phyloP scores from a whole-genome alignment of 1,140 invertebrate species.

The Cotesia chilonis region DNA sequence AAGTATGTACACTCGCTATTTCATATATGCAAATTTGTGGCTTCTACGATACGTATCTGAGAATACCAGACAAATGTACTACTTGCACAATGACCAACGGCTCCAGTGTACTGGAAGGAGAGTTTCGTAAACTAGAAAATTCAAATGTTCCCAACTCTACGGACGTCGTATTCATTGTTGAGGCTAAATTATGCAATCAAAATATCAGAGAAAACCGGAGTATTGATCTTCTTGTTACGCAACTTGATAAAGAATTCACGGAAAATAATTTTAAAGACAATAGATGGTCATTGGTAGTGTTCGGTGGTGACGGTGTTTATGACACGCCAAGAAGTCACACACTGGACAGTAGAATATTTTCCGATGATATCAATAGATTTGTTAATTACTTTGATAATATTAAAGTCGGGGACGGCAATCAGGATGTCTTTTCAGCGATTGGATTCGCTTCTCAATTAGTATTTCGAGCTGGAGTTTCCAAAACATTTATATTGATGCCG shows the following conservation, averaged over 20 bases:
- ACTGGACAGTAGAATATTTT: slow-evolving; percentile 74
- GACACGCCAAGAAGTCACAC: slow-evolving; percentile 75
- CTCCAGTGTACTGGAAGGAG: slow-evolving; percentile 75
- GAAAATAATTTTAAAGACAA: slow-evolving; percentile 72
- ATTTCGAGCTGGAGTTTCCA: slow-evolving; percentile 85
- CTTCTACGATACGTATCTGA: slow-evolving; percentile 76
- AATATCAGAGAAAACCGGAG: slow-evolving; percentile 72
- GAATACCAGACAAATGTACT: slow-evolving; percentile 79
- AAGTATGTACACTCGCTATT: slow-evolving; percentile 77
- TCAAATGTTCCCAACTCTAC: slow-evolving; percentile 71
- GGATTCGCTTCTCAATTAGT: slow-evolving; percentile 77
- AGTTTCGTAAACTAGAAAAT: slow-evolving; percentile 69
- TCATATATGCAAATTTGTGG: slow-evolving; percentile 82
- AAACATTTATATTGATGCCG: slow-evolving; percentile 83
- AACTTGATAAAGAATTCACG: slow-evolving; percentile 74
- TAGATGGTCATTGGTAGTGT: slow-evolving; percentile 82
- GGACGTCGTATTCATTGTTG: slow-evolving; percentile 89
- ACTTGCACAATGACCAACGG: slow-evolving; percentile 74
- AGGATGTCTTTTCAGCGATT: slow-evolving; percentile 80
- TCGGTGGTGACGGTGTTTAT: slow-evolving; percentile 79
- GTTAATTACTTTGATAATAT: slow-evolving; percentile 73
- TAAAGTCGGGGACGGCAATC: slow-evolving; percentile 70
- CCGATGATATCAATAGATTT: slow-evolving; percentile 64
- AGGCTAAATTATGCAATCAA: slow-evolving; percentile 83
- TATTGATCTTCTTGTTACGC: slow-evolving; percentile 72